Evolutionary conservation across 2,797 vertebrate species (phyloP).

Genomic region (Odontamblyopus lacepedii): DNA sequence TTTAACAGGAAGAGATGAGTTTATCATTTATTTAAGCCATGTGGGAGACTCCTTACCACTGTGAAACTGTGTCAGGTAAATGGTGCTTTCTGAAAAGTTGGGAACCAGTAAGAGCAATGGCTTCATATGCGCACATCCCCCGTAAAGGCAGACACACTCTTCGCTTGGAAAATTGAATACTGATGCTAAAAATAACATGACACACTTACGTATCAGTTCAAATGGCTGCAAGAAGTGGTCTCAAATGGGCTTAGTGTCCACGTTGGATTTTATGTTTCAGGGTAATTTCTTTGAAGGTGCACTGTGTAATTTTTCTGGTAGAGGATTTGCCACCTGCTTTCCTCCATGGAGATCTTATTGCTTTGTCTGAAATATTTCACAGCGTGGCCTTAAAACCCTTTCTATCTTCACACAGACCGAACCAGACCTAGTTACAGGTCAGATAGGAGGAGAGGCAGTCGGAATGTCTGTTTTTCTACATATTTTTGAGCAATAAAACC

Average conservation of each 20-base stretch:
- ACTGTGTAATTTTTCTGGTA: too few relatives aligned
- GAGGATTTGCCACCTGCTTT: too few relatives aligned
- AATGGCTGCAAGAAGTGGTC: neutral
- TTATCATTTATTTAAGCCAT: constrained; percentile 51
- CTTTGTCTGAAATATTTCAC: too few relatives aligned
- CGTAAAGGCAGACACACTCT: neutral
- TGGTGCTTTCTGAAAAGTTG: constrained; percentile 19
- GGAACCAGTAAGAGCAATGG: neutral
- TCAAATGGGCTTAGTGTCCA: neutral
- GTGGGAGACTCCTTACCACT: constrained; percentile 18
- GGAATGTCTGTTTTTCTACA: too few relatives aligned
- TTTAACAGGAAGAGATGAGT: constrained; percentile 19
- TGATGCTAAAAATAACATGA: constrained; percentile 1
- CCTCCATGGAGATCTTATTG: too few relatives aligned
- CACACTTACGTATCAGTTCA: neutral
- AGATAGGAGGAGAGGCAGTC: too few relatives aligned
- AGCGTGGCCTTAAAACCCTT: too few relatives aligned
- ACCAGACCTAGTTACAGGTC: too few relatives aligned
- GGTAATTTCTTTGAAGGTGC: too few relatives aligned
- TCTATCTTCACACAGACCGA: too few relatives aligned
- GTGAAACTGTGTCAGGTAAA: constrained; percentile 17
- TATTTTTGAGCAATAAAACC: too few relatives aligned
- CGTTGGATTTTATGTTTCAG: too few relatives aligned
- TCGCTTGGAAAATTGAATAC: neutral
- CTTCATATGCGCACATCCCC: neutral